These are phyloP conservation scores for Colletes collaris DNA, from an alignment of 2,888 invertebrate species.

Conservation along the genomic window DNA sequence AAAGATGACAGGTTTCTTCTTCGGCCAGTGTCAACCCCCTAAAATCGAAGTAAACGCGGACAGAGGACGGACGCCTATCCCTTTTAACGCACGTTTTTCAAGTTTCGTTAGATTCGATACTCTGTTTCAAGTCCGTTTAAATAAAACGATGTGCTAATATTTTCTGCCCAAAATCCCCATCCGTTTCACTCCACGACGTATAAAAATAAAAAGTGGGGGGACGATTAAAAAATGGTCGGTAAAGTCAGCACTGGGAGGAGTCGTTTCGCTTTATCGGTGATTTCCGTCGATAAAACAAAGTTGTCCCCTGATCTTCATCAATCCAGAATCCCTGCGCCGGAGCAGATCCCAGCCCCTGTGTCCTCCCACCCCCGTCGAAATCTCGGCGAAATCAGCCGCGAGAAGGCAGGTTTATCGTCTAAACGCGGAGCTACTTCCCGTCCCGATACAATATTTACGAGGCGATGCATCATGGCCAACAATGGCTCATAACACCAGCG, in stretches of 20 bases:
- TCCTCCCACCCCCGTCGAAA: conserved; percentile 23
- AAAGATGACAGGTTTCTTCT: conserved; percentile 47
- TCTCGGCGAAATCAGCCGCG: conserved; percentile 57
- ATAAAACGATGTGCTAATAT: too few species aligned
- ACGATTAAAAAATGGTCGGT: too few species aligned
- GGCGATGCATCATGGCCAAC: conserved; percentile 82
- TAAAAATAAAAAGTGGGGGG: too few species aligned
- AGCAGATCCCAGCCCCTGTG: neutral
- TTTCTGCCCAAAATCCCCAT: too few species aligned
- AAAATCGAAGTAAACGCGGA: neutral
- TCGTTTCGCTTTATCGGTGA: too few species aligned
- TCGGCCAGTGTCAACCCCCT: conserved; percentile 30
- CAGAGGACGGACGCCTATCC: neutral
- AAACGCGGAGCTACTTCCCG: conserved; percentile 73
- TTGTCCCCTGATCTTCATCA: neutral
- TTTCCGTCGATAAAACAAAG: neutral
- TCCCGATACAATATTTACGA: conserved; percentile 82
- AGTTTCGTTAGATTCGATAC: too few species aligned
- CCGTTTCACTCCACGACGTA: too few species aligned
- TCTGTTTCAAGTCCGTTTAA: too few species aligned
- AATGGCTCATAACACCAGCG: conserved; percentile 78
- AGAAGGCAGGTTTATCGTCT: conserved; percentile 71
- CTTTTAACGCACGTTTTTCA: neutral
- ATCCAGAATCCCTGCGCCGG: neutral
- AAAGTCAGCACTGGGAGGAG: too few species aligned